Evolutionary conservation across 2,888 invertebrate genomes (phyloP).

Genomic region (Tachystola acroxantha): DNA sequence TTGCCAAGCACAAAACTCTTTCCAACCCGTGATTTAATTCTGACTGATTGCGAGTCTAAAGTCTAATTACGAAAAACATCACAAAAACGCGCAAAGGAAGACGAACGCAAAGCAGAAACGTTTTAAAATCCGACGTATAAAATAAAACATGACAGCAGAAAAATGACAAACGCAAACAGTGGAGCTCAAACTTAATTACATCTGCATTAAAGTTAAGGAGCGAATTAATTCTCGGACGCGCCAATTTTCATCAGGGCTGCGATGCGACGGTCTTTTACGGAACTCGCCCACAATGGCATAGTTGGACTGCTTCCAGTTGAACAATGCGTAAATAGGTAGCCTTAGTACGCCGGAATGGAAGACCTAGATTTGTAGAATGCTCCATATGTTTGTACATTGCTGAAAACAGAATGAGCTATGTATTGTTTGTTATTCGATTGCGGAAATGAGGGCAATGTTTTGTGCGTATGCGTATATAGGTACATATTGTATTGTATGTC

Average conservation of each 20-base stretch:
- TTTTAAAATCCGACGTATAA: too few species aligned
- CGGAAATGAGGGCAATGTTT: too few species aligned
- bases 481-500: too few species aligned
- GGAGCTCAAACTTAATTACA: constrained; percentile 20
- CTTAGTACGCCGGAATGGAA: not conserved
- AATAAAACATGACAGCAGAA: not conserved
- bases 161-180: constrained; percentile 9
- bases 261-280: constrained; percentile 17
- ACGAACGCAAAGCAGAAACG: too few species aligned
- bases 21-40: too few species aligned
- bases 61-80: not conserved
- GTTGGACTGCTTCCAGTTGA: constrained; percentile 25
- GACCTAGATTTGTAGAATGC: constrained; percentile 8
- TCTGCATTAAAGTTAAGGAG: constrained; percentile 22
- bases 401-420: too few species aligned
- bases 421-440: too few species aligned
- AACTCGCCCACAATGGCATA: constrained; percentile 19
- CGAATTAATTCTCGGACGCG: constrained; percentile 21
- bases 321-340: constrained; percentile 4
- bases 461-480: too few species aligned
- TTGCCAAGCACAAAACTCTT: too few species aligned
- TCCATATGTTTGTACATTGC: too few species aligned
- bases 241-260: constrained; percentile 26
- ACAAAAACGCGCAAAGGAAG: not conserved
- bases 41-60: too few species aligned